Evolutionary conservation across 2,888 invertebrate genomes (phyloP).

Genomic region (Cerastoderma edule): DNA sequence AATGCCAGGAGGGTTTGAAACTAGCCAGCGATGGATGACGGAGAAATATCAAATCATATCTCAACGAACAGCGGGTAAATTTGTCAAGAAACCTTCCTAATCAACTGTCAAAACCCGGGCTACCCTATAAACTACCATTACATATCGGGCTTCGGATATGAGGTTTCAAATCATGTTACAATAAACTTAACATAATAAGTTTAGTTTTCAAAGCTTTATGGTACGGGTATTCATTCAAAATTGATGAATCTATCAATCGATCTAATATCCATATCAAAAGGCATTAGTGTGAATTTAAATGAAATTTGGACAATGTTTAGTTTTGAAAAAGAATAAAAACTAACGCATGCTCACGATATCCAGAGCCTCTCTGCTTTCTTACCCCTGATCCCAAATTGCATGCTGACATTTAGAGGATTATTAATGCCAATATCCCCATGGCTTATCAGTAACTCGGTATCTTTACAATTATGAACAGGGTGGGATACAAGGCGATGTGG

Average conservation of each 20-base stretch:
- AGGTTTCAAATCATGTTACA: too few relatives aligned
- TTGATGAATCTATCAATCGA: too few relatives aligned
- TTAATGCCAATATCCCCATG: conserved; percentile 22
- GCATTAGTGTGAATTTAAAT: too few relatives aligned
- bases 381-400: conserved; percentile 15
- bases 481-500: conserved; percentile 5
- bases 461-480: conserved; percentile 23
- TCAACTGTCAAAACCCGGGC: conserved; percentile 55
- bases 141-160: too few relatives aligned
- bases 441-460: conserved; percentile 22
- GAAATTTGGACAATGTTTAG: too few relatives aligned
- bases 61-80: conserved; percentile 60
- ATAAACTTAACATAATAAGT: too few relatives aligned
- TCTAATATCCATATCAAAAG: too few relatives aligned
- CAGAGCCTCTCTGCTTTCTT: conserved; percentile 31
- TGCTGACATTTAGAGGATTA: conserved; percentile 24
- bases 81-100: conserved; percentile 53
- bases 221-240: too few relatives aligned
- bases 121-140: too few relatives aligned
- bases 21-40: conserved; percentile 43
- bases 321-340: too few relatives aligned
- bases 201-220: too few relatives aligned
- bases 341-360: too few relatives aligned
- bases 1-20: conserved; percentile 37
- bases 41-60: conserved; percentile 35